Evolutionary conservation across 2,113 vertebrate species (phyloP).

Genomic region (Choloepus hoffmanni): DNA sequence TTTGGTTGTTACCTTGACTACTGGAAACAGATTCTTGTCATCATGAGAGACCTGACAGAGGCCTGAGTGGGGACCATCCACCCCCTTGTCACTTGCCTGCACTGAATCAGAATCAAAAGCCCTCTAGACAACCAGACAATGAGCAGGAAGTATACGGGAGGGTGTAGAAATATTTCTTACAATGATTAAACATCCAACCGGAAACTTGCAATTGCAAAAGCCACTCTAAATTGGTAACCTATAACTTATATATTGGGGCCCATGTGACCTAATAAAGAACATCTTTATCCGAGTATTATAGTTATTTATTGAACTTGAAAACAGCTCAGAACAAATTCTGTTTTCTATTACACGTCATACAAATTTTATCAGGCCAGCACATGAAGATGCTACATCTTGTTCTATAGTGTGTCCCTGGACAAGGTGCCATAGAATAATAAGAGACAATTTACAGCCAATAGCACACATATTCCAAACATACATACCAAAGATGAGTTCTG

Average conservation of each 20-base stretch:
- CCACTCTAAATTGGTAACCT: slow-evolving; percentile 89
- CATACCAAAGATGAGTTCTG: slow-evolving; percentile 92
- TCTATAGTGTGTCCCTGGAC: slow-evolving; percentile 92
- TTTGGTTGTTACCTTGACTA: slow-evolving; percentile 65
- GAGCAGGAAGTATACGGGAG: slow-evolving; percentile 81
- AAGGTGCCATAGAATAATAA: slow-evolving; percentile 91
- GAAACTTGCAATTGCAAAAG: slow-evolving; percentile 87
- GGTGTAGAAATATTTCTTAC: slow-evolving; percentile 85
- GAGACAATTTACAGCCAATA: slow-evolving; percentile 92
- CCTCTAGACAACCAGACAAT: slow-evolving; percentile 70
- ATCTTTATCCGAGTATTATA: slow-evolving; percentile 91
- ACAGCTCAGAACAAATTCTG: slow-evolving; percentile 92
- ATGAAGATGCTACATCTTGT: slow-evolving; percentile 93
- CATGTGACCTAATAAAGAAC: slow-evolving; percentile 91
- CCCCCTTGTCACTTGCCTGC: slow-evolving; percentile 71
- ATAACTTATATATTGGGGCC: slow-evolving; percentile 88
- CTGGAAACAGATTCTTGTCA: slow-evolving; percentile 56
- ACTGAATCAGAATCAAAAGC: slow-evolving; percentile 79
- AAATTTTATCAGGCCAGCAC: slow-evolving; percentile 92
- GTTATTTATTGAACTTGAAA: slow-evolving; percentile 93
- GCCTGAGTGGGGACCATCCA: slow-evolving; percentile 77
- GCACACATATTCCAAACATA: slow-evolving; percentile 91
- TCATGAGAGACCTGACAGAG: slow-evolving; percentile 61
- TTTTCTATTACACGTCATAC: slow-evolving; percentile 92
- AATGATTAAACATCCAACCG: slow-evolving; percentile 86